Conservation (phyloP, 2,888 invertebrate genomes). For the Eueremaeus valkanovi region DNA sequence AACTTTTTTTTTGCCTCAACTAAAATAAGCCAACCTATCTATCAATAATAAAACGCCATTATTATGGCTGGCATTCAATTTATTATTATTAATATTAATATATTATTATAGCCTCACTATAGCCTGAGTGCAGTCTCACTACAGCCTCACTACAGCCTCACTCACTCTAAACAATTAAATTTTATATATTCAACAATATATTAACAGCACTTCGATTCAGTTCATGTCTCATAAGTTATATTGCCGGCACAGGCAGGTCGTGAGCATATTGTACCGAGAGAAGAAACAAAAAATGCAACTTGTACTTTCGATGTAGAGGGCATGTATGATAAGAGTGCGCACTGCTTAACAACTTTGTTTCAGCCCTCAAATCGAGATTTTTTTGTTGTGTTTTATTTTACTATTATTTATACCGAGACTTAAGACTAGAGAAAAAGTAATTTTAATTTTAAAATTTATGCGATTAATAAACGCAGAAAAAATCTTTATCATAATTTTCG, state of each 20-base stretch:
- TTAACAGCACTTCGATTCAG: not conserved
- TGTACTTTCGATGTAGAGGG: too few relatives aligned
- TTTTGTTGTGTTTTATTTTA: not conserved
- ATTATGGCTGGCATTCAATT: not conserved
- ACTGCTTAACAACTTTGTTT: not conserved
- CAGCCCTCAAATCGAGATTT: not conserved
- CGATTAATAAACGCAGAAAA: constrained; percentile 1
- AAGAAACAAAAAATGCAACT: too few relatives aligned
- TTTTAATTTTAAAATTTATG: constrained; percentile 14
- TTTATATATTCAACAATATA: constrained; percentile 9
- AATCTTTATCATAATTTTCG: constrained; percentile 13
- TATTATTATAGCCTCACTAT: too few relatives aligned
- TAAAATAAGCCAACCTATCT: not conserved
- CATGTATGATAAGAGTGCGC: not conserved
- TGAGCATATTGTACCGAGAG: constrained; percentile 6
- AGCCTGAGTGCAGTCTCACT: too few relatives aligned
- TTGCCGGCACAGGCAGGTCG: constrained; percentile 11
- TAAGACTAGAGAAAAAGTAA: not conserved
- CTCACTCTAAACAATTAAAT: constrained; percentile 19
- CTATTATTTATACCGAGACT: not conserved
- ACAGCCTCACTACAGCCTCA: constrained; percentile 1
- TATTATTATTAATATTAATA: not conserved
- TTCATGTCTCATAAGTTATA: not conserved
- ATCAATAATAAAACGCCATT: constrained; percentile 2
- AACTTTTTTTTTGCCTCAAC: too few relatives aligned